These are phyloP conservation scores for Amphilophus citrinellus DNA, from an alignment of 2,113 vertebrate species.

Conservation along the genomic window DNA sequence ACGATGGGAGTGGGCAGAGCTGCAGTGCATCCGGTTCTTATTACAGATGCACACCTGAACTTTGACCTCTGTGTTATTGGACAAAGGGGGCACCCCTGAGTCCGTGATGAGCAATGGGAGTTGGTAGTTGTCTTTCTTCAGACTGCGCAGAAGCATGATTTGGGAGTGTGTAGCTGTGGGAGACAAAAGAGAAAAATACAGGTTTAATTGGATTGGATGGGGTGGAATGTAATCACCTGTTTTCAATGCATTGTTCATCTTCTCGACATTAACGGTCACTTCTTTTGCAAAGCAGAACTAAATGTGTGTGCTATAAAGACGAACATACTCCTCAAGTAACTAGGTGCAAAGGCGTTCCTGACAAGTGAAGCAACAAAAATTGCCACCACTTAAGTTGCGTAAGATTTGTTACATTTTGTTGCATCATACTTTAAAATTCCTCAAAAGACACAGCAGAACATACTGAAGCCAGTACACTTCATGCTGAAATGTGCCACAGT, in stretches of 20 bases:
- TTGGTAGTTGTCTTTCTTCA: conserved; percentile 97
- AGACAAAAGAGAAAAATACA: conserved; percentile 11
- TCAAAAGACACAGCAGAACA: conserved; percentile 25
- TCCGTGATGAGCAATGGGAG: conserved; percentile 95
- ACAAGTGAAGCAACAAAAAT: conserved; percentile 28
- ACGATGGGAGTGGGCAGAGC: conserved; percentile 78
- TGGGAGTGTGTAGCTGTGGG: conserved; percentile 90
- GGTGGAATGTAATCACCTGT: not conserved
- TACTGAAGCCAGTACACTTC: not conserved
- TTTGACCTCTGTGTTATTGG: conserved; percentile 93
- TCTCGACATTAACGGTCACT: not conserved
- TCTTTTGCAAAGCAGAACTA: conserved; percentile 16
- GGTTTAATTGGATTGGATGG: not conserved
- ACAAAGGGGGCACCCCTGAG: conserved; percentile 92
- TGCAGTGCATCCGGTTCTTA: conserved; percentile 97
- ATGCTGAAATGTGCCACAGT: conserved; percentile 41
- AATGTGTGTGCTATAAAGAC: not conserved
- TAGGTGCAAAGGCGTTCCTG: conserved; percentile 3
- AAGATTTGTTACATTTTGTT: conserved; percentile 62
- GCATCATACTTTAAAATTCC: conserved; percentile 57
- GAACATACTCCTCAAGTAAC: not conserved
- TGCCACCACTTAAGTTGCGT: conserved; percentile 39
- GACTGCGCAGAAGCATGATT: conserved; percentile 91
- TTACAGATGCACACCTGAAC: conserved; percentile 97
- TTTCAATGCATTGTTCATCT: not conserved